phyloP scores from a whole-genome alignment of 1,140 invertebrate species.

The Macrotrachela quadricornifera region DNA sequence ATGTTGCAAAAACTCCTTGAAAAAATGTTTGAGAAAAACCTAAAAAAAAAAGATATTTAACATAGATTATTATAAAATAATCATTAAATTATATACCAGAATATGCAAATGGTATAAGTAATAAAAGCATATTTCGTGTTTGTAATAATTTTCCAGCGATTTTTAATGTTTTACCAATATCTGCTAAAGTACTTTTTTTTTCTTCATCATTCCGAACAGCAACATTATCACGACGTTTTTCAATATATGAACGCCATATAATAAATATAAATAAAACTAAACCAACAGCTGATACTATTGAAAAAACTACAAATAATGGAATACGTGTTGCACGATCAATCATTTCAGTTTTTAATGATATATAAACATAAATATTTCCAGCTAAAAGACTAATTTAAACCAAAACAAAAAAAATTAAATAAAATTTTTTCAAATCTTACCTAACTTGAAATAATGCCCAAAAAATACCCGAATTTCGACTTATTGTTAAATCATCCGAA shows the following conservation, averaged over 20 bases:
- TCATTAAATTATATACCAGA: slow-evolving; percentile 29
- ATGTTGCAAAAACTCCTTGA: slow-evolving; percentile 76
- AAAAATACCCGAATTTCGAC: slow-evolving; percentile 75
- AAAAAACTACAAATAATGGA: background rate
- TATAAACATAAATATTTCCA: background rate
- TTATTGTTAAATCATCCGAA: slow-evolving; percentile 60
- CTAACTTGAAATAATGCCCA: slow-evolving; percentile 76
- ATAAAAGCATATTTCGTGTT: slow-evolving; percentile 57
- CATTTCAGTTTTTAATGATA: background rate
- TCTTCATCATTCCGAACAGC: too few species aligned
- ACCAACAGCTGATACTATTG: slow-evolving; percentile 30
- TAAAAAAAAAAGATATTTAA: too few species aligned
- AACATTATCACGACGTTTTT: too few species aligned
- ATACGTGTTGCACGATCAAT: background rate
- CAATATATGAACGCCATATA: background rate
- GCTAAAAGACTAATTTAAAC: slow-evolving; percentile 31
- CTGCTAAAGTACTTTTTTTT: too few species aligned
- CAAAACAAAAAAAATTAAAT: too few species aligned
- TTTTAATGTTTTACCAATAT: background rate
- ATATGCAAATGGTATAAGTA: slow-evolving; percentile 66
- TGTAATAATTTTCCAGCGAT: slow-evolving; percentile 36
- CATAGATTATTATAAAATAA: too few species aligned
- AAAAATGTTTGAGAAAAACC: slow-evolving; percentile 56
- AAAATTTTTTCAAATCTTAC: too few species aligned
- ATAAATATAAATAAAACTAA: slow-evolving; percentile 23